Base-by-base conservation (phyloP, 2,888 invertebrate genomes). In the Eupithecia exiguata region DNA sequence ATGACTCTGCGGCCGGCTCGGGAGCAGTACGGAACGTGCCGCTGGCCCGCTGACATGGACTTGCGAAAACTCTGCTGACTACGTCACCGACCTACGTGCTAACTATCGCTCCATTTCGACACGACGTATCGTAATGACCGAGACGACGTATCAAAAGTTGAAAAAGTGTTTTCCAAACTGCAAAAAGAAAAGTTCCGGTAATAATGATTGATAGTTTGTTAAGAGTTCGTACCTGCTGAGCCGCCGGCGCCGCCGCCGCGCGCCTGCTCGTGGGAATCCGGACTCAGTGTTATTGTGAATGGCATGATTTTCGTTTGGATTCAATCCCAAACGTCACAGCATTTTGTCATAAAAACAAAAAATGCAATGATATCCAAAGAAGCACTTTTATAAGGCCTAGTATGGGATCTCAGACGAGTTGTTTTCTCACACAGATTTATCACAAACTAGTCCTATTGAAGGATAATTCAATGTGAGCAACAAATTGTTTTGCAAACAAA, bases 101-200 rank as follows among this genome's bases (percentile, higher is more conserved):
- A 70, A 68, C 67, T 65, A 46, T 71, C 61, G 25, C 70, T 68
- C 49, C 49, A 61, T 58, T 70, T 69, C 53, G 66, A 65, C 63
- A 70, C 58, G 25, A 63, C 53, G 10, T 68, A 58, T 36, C 68
- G 70, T 68, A 66, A 75, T 75, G 75, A 73, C 68, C 30, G 75
- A 73, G 65, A 73, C 75, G 35, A 16, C 66, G 10, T 75, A 70
- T 69, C 72, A 75, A 65, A 75, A 73, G 75, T 73, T 75, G 46
- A 75, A 73, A 69, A 75, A 69, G 72, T 75, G 75, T 72, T 75
- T 75, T 73, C 75, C 75, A 18, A 68, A 70, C 70, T 75, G 72
- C 72, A 75, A 71, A 75, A 72, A 66, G 72, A 70, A 63, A 40
- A 68, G 68, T 66, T 61, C 70, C 68, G 75, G 75, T 75, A 75